Base-by-base conservation (phyloP, 2,888 invertebrate genomes). In the Euplexia lucipara region DNA sequence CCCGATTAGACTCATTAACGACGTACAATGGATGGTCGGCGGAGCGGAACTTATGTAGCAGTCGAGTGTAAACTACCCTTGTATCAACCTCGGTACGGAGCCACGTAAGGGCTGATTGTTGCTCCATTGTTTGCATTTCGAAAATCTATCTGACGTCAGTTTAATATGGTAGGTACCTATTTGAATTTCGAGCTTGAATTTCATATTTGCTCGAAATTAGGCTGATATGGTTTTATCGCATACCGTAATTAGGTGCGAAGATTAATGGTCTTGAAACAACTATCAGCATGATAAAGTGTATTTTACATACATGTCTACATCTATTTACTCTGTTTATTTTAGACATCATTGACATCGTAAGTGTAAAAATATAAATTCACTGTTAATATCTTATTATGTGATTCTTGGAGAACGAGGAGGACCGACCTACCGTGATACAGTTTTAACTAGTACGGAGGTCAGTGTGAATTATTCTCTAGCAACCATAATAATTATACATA, bases 61-160 rank as follows among this genome's bases (percentile, higher is more conserved):
- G 85, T 91, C 91, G 89, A 90, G 88, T 90, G 92, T 92, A 85
- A 92, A 92, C 88, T 83, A 87, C 84, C 86, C 86, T 86, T 85
- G 82, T 83, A 80, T 82, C 82, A 83, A 67, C 79, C 73, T 68
- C 70, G 70, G 81, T 86, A 86, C 80, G 76, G 76, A 82, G 49
- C 70, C 84, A 84, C 63, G 67, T 75, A 75, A 65, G 51, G 30
- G 60, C 45, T 78, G 75, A 81, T 79, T 72, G 70, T 75, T 78
- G 75, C 65, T 70, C 47, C 67, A 68, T 63, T 74, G 71, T 68
- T 71, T 66, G 59, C 30, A 53, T 63, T 79, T 76, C 51, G 42
- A 49, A 75, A 53, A 57, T 60, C 35, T 20, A 48, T 48, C 47
- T 54, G 60, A 52, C 34, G 8, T 18, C 10, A 9, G 8, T 14